Evolutionary conservation across 1,140 invertebrate genomes (phyloP).

Genomic region (Leptinotarsa undecemlineata): DNA sequence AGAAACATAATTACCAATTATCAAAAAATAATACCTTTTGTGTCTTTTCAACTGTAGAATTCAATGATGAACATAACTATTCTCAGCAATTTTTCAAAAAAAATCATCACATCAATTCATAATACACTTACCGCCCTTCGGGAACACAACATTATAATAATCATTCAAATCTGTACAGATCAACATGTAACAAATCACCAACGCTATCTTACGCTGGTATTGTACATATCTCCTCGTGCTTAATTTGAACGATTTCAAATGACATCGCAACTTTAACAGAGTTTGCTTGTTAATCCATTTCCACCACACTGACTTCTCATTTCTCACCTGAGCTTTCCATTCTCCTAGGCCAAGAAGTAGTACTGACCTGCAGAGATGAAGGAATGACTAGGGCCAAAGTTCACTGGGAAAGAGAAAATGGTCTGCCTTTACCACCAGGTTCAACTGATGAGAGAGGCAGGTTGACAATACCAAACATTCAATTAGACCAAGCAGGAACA

Average conservation of each 20-base stretch:
- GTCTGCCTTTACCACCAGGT: conserved; percentile 70
- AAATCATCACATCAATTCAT: no score
- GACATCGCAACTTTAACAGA: neutral
- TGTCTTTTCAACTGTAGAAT: no score
- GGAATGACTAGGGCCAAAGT: conserved; percentile 75
- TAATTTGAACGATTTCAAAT: neutral
- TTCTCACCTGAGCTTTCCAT: neutral
- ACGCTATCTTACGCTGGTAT: neutral
- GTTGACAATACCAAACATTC: conserved; percentile 83
- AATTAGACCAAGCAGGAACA: conserved; percentile 72
- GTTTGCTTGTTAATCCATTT: neutral
- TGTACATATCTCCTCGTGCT: neutral
- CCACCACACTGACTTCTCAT: neutral
- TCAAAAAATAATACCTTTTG: no score
- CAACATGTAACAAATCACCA: neutral
- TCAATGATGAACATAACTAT: no score
- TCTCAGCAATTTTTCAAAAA: no score
- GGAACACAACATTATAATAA: neutral
- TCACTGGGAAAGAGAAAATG: conserved; percentile 73
- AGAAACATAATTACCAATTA: no score
- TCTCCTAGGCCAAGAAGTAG: conserved; percentile 79
- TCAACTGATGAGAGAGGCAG: conserved; percentile 74
- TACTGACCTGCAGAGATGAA: conserved; percentile 90
- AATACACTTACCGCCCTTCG: neutral
- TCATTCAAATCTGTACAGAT: no score